A percentile compares a stretch with the other conserved stretches of the same genome.
Evolutionary conservation across 2,113 vertebrate genomes (phyloP).

Genomic region (Ploceus nigricollis): DNA sequence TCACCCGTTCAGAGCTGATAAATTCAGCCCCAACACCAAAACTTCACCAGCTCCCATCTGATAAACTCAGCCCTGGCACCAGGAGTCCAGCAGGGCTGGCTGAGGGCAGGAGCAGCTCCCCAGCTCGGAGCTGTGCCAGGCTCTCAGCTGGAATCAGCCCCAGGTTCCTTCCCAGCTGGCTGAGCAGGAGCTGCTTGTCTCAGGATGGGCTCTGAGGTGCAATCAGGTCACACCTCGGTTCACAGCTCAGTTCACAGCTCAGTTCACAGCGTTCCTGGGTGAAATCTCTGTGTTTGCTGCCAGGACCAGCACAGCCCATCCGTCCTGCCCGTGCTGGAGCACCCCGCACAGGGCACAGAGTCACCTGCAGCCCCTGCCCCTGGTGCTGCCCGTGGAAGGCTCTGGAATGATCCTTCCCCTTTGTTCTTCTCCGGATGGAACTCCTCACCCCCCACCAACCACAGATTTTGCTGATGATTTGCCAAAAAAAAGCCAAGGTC

Average conservation of each 20-base stretch:
- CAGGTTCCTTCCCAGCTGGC: too few species aligned
- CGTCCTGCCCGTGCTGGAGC: too few species aligned
- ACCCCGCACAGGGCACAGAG: background rate
- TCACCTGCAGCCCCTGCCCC: background rate
- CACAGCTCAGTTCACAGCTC: background rate
- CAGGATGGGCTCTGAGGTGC: background rate
- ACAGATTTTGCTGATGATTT: rapidly evolving
- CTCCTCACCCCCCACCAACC: background rate
- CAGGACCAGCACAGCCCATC: background rate
- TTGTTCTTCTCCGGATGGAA: rapidly evolving
- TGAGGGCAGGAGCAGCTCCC: background rate
- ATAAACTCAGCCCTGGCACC: background rate
- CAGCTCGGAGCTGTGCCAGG: background rate
- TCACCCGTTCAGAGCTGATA: background rate
- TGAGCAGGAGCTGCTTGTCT: background rate
- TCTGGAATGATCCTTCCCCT: background rate
- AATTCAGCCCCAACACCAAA: background rate
- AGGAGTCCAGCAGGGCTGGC: background rate
- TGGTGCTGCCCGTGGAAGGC: background rate
- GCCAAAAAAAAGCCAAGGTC: rapidly evolving
- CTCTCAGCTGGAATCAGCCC: background rate
- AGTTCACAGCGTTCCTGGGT: background rate
- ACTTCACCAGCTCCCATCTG: background rate
- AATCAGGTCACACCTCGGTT: background rate
- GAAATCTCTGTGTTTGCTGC: background rate